These are phyloP conservation scores for Polyploca ridens DNA, from an alignment of 2,888 invertebrate genomes.

Conservation along the genomic window DNA sequence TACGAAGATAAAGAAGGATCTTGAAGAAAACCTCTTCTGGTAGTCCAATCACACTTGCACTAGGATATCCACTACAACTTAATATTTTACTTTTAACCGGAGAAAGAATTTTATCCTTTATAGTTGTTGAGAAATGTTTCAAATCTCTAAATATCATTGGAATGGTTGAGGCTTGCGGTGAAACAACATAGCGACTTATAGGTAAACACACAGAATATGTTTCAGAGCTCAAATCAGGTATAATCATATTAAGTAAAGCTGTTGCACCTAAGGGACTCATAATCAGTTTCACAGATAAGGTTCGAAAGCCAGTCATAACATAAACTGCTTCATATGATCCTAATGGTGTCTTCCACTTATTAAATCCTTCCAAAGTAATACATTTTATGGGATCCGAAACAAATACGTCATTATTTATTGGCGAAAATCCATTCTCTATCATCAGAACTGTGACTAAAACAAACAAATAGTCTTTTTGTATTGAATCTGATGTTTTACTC, in stretches of 20 bases:
- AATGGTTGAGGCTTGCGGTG: conserved; percentile 61
- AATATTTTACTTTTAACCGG: conserved; percentile 84
- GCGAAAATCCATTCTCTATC: conserved; percentile 70
- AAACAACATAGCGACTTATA: conserved; percentile 67
- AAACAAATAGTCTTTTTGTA: conserved; percentile 68
- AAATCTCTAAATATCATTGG: conserved; percentile 72
- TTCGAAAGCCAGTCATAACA: conserved; percentile 57
- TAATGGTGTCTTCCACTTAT: conserved; percentile 51
- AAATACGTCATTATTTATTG: conserved; percentile 43
- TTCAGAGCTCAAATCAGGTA: conserved; percentile 60
- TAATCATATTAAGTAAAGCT: conserved; percentile 64
- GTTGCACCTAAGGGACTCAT: conserved; percentile 66
- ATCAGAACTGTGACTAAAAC: conserved; percentile 63
- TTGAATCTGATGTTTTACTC: conserved; percentile 48
- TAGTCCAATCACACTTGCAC: conserved; percentile 74
- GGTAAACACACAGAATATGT: conserved; percentile 73
- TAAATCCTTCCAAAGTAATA: conserved; percentile 47
- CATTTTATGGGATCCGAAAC: conserved; percentile 35
- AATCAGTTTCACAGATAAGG: conserved; percentile 57
- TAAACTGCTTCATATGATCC: conserved; percentile 62
- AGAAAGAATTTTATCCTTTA: conserved; percentile 82
- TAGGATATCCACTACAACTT: conserved; percentile 69
- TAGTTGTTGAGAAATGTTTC: conserved; percentile 72
- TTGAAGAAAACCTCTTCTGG: conserved; percentile 72
- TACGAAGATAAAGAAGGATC: conserved; percentile 56